Base-by-base conservation (phyloP, 2,888 invertebrate genomes). In the Drosophila borealis region DNA sequence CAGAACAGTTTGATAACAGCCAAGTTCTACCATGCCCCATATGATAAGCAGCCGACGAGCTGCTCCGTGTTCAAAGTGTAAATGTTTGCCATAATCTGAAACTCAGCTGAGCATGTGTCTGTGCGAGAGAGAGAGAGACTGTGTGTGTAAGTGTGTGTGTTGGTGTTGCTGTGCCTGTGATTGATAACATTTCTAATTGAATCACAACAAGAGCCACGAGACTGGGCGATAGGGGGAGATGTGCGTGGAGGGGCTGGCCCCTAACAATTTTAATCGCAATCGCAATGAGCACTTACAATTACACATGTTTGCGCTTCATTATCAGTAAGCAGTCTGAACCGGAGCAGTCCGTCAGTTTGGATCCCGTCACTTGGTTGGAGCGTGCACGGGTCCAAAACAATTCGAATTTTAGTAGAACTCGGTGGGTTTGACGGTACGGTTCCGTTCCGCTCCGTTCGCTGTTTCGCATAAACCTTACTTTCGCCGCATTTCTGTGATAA, bases 291-390 rank as follows among this genome's bases (percentile, higher is more conserved):
- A 66, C 70, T 87, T 80, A 84, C 80, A 82, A 75, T 78, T 84
- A 85, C 88, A 86, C 69, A 79, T 86, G 82, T 82, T 82, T 77
- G 75, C 73, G 73, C 74, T 68, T 70, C 67, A 74, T 82, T 88
- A 86, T 81, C 79, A 76, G 74, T 49, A 60, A 55, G 70, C 64
- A 60, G 63, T 36, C 49, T 21, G 62, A 37, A 42, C 51, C 36
- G 46, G 61, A 48, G 48, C 42, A 54, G 50, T 49, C 62, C 39
- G 56, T 57, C 60, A 48, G 46, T 36, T 51, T 19, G 17, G 51
- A 37, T 67, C 42, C 41, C 50, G 53, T 76, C 70, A 78, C 67
- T 74, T 65, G 62, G 66, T 45, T 69, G 49, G 48, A 33, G 45
- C 72, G 73, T 70, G 61, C 42, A 54, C 50, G 57, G 60, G 11